phyloP scores from a whole-genome alignment of 2,113 vertebrate species.

The Mobula birostris region DNA sequence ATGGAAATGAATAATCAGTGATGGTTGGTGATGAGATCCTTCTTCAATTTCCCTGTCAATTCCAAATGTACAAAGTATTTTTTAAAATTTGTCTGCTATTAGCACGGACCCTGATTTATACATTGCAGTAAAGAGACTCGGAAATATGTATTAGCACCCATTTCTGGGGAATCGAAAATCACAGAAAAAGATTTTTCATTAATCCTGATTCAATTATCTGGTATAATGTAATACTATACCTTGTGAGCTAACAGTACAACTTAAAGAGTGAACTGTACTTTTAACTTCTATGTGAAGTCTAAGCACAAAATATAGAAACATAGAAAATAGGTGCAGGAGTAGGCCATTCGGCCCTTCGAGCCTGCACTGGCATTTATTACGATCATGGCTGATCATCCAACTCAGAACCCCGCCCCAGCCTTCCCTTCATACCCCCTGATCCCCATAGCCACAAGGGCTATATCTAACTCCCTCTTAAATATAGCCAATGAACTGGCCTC shows the following conservation, averaged over 20 bases:
- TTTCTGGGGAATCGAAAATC: slow-evolving; percentile 26
- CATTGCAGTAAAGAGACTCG: background rate
- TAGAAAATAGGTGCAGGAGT: no score
- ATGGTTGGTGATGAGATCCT: no score
- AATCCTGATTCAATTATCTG: slow-evolving; percentile 27
- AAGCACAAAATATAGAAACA: background rate
- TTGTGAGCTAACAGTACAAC: background rate
- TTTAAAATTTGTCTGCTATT: background rate
- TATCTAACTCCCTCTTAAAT: no score
- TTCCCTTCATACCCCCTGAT: no score
- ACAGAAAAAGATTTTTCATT: background rate
- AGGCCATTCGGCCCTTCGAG: no score
- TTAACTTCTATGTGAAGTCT: slow-evolving; percentile 12
- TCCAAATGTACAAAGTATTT: background rate
- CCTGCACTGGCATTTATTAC: no score
- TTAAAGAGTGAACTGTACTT: slow-evolving; percentile 28
- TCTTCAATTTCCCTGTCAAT: background rate
- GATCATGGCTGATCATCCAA: no score
- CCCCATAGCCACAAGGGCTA: no score
- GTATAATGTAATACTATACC: slow-evolving; percentile 23
- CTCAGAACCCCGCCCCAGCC: no score
- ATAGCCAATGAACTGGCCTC: no score
- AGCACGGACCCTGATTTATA: background rate
- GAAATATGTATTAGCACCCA: background rate
- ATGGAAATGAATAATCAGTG: no score